These are phyloP conservation scores for Heliothis peltigera DNA, from an alignment of 2,888 invertebrate species.

Conservation along the genomic window DNA sequence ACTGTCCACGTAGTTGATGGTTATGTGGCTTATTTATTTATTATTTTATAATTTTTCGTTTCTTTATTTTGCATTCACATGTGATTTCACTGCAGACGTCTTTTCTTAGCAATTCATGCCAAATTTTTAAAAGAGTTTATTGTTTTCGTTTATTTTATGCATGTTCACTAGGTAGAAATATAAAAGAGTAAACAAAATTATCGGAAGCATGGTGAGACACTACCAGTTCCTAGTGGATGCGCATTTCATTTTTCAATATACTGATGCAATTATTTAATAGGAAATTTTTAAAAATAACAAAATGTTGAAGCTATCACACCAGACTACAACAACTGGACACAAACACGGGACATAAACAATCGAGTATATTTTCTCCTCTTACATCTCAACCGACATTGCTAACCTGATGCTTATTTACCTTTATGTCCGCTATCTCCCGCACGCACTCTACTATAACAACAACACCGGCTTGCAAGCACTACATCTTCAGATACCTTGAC, in stretches of 20 bases:
- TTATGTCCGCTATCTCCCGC: slow-evolving; percentile 27
- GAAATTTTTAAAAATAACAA: slow-evolving; percentile 36
- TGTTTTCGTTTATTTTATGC: slow-evolving; percentile 68
- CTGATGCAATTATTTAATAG: slow-evolving; percentile 51
- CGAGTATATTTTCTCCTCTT: slow-evolving; percentile 46
- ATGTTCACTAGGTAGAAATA: slow-evolving; percentile 73
- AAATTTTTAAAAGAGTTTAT: slow-evolving; percentile 59
- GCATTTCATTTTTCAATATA: slow-evolving; percentile 83
- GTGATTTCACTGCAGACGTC: slow-evolving; percentile 89
- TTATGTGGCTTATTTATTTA: slow-evolving; percentile 89
- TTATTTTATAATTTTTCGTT: slow-evolving; percentile 81
- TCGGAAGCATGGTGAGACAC: slow-evolving; percentile 75
- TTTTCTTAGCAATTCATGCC: slow-evolving; percentile 86
- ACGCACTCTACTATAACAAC: slow-evolving; percentile 26
- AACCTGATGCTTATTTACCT: slow-evolving; percentile 47
- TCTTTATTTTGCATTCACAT: slow-evolving; percentile 87
- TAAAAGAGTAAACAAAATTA: slow-evolving; percentile 66
- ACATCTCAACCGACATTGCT: slow-evolving; percentile 53
- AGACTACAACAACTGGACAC: slow-evolving; percentile 57
- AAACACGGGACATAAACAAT: slow-evolving; percentile 48
- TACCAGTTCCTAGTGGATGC: slow-evolving; percentile 77
- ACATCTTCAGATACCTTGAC: slow-evolving; percentile 26
- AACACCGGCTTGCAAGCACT: slow-evolving; percentile 40
- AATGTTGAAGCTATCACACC: slow-evolving; percentile 54
- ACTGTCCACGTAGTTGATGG: slow-evolving; percentile 81